Evolutionary conservation across 2,113 vertebrate genomes (phyloP).

Genomic region (Ictidomys tridecemlineatus): DNA sequence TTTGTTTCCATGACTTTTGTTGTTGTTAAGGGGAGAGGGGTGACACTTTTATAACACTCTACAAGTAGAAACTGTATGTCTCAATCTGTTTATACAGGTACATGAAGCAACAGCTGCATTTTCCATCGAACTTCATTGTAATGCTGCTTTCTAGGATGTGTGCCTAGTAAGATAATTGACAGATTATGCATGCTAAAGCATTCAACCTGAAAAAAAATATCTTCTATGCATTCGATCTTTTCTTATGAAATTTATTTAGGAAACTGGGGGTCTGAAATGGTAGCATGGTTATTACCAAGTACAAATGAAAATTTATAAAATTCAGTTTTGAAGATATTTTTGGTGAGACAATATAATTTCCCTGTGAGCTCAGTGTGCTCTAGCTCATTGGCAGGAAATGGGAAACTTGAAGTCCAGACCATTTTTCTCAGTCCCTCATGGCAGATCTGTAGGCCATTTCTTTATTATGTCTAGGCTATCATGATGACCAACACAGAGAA

Average conservation of each 20-base stretch:
- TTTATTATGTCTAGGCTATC: slow-evolving; percentile 5
- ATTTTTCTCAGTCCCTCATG: slow-evolving; percentile 56
- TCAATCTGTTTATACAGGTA: not conserved
- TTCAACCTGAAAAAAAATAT: not conserved
- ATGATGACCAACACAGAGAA: slow-evolving; percentile 44
- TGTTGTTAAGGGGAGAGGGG: not conserved
- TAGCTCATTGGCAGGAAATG: slow-evolving; percentile 26
- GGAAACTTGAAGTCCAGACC: not conserved
- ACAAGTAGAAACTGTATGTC: not conserved
- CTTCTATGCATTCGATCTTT: not conserved
- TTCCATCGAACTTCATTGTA: not conserved
- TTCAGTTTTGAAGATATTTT: slow-evolving; percentile 50
- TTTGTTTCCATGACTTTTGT: slow-evolving; percentile 4
- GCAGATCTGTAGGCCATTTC: slow-evolving; percentile 62
- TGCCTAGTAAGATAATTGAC: not conserved
- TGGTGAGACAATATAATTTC: not conserved
- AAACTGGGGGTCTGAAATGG: not conserved
- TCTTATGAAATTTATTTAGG: slow-evolving; percentile 2
- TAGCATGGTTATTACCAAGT: not conserved
- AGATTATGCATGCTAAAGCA: not conserved
- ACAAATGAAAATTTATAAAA: slow-evolving; percentile 53
- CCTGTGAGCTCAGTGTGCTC: not conserved
- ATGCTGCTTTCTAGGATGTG: not conserved
- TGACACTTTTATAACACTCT: not conserved
- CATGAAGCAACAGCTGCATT: not conserved